These are phyloP conservation scores for Saccostrea echinata DNA, from an alignment of 1,140 invertebrate species.

Conservation along the genomic window DNA sequence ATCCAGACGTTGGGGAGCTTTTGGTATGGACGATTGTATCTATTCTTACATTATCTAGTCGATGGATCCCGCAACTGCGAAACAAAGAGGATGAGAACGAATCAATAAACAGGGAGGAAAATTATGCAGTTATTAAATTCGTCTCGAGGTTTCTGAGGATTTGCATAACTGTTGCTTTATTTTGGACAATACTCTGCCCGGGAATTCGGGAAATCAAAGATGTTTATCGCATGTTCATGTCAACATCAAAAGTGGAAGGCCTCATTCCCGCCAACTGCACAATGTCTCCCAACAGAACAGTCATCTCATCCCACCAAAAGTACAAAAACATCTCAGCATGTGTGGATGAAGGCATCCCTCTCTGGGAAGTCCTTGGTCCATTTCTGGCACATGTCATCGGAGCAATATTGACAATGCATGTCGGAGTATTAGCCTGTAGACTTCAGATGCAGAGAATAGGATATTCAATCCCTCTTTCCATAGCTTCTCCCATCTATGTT, in stretches of 20 bases:
- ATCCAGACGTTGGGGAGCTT: background rate
- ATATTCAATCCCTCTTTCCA: conserved; percentile 64
- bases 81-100: background rate
- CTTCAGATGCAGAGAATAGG: conserved; percentile 65
- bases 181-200: conserved; percentile 38
- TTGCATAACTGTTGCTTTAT: conserved; percentile 32
- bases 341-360: background rate
- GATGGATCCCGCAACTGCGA: conserved; percentile 47
- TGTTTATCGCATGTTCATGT: background rate
- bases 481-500: conserved; percentile 61
- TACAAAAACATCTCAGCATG: background rate
- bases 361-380: conserved; percentile 16
- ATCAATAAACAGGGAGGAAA: background rate
- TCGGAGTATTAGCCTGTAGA: conserved; percentile 64
- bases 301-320: no score
- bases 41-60: conserved; percentile 31
- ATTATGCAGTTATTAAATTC: background rate
- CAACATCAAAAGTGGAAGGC: background rate
- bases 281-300: background rate
- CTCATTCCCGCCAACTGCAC: background rate
- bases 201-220: conserved; percentile 4
- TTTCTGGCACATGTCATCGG: conserved; percentile 62
- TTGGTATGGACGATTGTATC: conserved; percentile 24
- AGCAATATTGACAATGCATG: conserved; percentile 63
- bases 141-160: conserved; percentile 42